Evolutionary conservation across 2,888 invertebrate genomes (phyloP).

Genomic region (Esperia sulphurella): DNA sequence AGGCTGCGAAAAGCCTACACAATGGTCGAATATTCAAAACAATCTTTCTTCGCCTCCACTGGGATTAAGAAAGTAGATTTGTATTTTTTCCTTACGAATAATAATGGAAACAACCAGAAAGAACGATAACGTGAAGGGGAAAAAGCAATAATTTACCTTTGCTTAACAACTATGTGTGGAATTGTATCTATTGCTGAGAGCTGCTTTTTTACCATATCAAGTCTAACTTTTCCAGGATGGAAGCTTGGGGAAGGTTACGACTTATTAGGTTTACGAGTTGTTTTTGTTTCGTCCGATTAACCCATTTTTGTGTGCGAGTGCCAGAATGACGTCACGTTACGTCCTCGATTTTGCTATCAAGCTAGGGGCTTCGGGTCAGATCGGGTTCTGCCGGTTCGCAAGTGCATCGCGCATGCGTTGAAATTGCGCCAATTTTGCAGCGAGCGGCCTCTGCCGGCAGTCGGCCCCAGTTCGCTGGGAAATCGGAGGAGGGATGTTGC

Average conservation of each 20-base stretch:
- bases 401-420: conserved; percentile 65
- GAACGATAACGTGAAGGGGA: conserved; percentile 28
- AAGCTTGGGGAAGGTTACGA: conserved; percentile 6
- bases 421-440: conserved; percentile 75
- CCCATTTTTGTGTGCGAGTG: conserved; percentile 64
- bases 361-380: conserved; percentile 66
- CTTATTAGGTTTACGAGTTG: conserved; percentile 36
- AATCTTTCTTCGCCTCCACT: conserved; percentile 32
- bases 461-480: conserved; percentile 52
- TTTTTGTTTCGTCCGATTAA: conserved; percentile 68
- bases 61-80: conserved; percentile 48
- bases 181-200: background rate
- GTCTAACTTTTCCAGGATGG: background rate
- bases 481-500: conserved; percentile 61
- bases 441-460: conserved; percentile 70
- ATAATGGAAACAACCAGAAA: conserved; percentile 35
- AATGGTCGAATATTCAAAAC: conserved; percentile 51
- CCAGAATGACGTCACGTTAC: conserved; percentile 68
- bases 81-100: conserved; percentile 38
- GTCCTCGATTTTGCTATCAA: conserved; percentile 76
- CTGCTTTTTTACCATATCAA: background rate
- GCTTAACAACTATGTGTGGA: background rate
- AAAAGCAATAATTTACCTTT: conserved; percentile 30
- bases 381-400: conserved; percentile 64
- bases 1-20: conserved; percentile 24